Evolutionary conservation across 2,888 invertebrate genomes (phyloP).

Genomic region (Xestoiulus laeticollis): DNA sequence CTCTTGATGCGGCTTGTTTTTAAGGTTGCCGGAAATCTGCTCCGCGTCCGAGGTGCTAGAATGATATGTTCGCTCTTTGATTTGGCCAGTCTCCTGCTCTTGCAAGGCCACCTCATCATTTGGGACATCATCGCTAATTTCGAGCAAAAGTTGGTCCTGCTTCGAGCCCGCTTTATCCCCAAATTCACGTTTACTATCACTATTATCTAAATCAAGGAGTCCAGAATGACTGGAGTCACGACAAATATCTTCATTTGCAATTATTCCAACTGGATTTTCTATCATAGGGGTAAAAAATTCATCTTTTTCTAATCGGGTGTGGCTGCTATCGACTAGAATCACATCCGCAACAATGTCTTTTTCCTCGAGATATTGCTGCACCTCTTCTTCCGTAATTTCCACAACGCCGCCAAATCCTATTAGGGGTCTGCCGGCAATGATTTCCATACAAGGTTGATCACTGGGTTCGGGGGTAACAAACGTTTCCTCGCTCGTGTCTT

Average conservation of each 20-base stretch:
- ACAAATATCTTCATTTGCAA: constrained; percentile 43
- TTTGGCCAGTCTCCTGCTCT: neutral
- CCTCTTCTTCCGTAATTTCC: constrained; percentile 50
- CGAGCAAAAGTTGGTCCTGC: neutral
- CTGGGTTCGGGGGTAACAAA: constrained; percentile 42
- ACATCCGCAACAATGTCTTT: neutral
- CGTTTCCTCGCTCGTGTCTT: constrained; percentile 43
- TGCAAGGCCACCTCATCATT: neutral
- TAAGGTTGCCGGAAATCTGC: neutral
- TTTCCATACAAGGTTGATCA: neutral
- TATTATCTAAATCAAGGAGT: neutral
- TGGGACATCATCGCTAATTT: constrained; percentile 13
- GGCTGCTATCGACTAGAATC: neutral
- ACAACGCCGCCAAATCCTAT: constrained; percentile 34
- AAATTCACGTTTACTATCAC: neutral
- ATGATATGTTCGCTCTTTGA: neutral
- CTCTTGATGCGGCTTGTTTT: neutral
- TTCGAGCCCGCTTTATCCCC: neutral
- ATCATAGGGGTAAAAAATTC: constrained; percentile 49
- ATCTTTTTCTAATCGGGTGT: neutral
- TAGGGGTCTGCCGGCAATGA: neutral
- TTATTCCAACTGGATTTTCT: neutral
- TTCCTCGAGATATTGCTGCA: constrained; percentile 50
- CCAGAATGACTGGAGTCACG: neutral
- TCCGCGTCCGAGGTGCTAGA: neutral